Conservation (phyloP, 2,888 invertebrate species). For the Lithodes maja region DNA sequence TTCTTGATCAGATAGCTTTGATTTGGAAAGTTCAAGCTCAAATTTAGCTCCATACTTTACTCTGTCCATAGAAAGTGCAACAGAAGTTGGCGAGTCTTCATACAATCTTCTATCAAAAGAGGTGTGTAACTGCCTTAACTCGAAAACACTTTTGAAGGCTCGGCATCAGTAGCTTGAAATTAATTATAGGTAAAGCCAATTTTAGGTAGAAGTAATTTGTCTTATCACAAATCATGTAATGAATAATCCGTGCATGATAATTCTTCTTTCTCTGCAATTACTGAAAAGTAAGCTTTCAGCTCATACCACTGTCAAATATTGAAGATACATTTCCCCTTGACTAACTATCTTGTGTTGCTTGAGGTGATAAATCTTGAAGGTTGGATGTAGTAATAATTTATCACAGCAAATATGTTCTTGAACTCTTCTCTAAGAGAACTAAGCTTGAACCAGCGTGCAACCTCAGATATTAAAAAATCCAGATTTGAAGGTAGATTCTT, state of each 20-base stretch:
- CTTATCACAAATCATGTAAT: constrained; percentile 26
- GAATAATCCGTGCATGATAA: constrained; percentile 44
- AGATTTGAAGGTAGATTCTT: constrained; percentile 48
- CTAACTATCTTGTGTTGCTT: constrained; percentile 43
- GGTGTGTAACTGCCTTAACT: neutral
- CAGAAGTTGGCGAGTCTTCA: too few relatives aligned
- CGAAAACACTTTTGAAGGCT: constrained; percentile 37
- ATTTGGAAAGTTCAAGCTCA: too few relatives aligned
- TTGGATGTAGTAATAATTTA: constrained; percentile 45
- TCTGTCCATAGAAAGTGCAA: too few relatives aligned
- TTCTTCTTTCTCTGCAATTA: constrained; percentile 43
- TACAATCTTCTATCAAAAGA: too few relatives aligned
- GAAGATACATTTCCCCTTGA: constrained; percentile 45
- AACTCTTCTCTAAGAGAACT: constrained; percentile 43
- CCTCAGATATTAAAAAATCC: constrained; percentile 41
- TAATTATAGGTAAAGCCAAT: constrained; percentile 39
- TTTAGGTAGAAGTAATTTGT: constrained; percentile 39
- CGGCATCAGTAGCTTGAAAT: constrained; percentile 49
- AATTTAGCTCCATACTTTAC: too few relatives aligned
- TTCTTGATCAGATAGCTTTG: too few relatives aligned
- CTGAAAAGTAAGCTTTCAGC: constrained; percentile 25
- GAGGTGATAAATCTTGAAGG: constrained; percentile 45
- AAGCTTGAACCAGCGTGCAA: constrained; percentile 45
- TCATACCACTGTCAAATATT: constrained; percentile 45
- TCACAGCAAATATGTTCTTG: constrained; percentile 35